These are phyloP conservation scores for Oncorhynchus tshawytscha DNA, from an alignment of 2,113 vertebrate species.

Conservation along the genomic window DNA sequence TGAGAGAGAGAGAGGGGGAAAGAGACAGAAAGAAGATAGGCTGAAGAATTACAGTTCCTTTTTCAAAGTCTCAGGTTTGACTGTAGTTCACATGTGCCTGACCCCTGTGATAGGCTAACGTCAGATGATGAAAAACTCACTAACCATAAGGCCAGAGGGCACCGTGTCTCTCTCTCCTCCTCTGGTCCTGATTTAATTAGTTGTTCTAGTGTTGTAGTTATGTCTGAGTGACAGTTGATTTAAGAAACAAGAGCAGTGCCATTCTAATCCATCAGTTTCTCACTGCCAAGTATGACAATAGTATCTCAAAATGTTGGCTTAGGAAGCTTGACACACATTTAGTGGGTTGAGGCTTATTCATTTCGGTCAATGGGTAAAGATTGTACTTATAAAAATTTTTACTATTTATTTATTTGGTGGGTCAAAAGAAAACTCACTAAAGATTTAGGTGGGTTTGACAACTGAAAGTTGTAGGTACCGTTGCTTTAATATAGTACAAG, in stretches of 20 bases:
- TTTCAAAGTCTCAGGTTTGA: conserved; percentile 28
- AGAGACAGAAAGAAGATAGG: background rate
- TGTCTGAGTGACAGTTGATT: no score
- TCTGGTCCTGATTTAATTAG: conserved; percentile 9
- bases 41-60: background rate
- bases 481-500: background rate
- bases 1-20: background rate
- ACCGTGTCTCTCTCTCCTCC: background rate
- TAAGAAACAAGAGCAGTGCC: conserved; percentile 31
- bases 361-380: background rate
- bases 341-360: background rate
- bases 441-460: background rate
- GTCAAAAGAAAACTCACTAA: background rate
- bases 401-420: background rate
- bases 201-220: background rate
- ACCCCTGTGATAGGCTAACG: background rate
- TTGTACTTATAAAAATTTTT: no score
- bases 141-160: conserved; percentile 3
- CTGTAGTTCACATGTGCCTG: conserved; percentile 12
- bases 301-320: background rate
- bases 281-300: background rate
- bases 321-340: no score
- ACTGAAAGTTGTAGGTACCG: background rate
- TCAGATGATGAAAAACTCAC: background rate
- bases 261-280: background rate